phyloP scores from a whole-genome alignment of 2,797 vertebrate genomes.

The Podargus strigoides region DNA sequence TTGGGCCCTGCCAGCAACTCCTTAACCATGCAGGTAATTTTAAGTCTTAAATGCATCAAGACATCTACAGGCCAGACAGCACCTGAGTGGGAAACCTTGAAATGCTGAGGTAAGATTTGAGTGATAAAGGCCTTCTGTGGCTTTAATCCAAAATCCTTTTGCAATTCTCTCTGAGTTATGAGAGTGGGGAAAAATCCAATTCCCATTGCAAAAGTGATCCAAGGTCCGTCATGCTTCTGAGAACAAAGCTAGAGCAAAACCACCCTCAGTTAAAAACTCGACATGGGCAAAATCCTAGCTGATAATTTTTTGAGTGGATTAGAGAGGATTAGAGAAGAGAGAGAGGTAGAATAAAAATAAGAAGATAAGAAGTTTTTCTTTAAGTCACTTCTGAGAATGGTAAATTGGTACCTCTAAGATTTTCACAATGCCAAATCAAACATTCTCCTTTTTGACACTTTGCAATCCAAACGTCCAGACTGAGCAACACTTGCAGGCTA shows the following conservation, averaged over 20 bases:
- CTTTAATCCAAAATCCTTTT: constrained; percentile 35
- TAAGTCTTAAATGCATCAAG: neutral
- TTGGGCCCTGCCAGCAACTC: neutral
- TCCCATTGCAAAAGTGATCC: constrained; percentile 20
- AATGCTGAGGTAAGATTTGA: neutral
- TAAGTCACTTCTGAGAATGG: neutral
- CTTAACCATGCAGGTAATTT: neutral
- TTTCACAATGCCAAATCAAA: constrained; percentile 14
- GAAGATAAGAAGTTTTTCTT: constrained; percentile 30
- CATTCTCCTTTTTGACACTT: neutral
- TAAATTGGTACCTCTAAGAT: constrained; percentile 28
- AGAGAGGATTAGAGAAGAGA: constrained; percentile 42
- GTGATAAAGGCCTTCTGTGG: neutral
- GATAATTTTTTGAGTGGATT: constrained; percentile 60
- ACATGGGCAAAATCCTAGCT: constrained; percentile 16
- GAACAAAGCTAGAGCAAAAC: constrained; percentile 50
- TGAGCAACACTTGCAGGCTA: neutral
- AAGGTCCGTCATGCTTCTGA: neutral
- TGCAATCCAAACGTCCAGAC: neutral
- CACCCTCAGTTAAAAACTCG: constrained; percentile 43
- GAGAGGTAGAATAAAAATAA: constrained; percentile 44
- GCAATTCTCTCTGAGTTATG: neutral
- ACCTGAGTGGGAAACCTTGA: neutral
- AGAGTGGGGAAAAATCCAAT: constrained; percentile 6
- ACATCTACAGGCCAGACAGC: neutral